These are phyloP conservation scores for Erythrolamprus reginae DNA, from an alignment of 2,113 vertebrate genomes.

Conservation along the genomic window DNA sequence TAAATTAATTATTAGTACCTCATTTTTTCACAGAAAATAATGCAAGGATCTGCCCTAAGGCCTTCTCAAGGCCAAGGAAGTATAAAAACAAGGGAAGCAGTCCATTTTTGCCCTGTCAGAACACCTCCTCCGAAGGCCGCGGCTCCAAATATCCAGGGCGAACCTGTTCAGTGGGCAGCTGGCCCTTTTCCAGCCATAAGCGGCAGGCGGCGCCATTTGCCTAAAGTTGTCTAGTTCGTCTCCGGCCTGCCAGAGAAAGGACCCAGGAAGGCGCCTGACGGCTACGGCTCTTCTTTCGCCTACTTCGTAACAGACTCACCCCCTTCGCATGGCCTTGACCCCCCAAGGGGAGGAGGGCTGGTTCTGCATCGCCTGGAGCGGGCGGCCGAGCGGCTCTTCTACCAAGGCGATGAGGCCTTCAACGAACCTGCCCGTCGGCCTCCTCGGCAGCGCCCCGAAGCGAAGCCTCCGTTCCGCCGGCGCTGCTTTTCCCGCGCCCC, in stretches of 20 bases:
- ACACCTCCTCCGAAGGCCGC: neutral
- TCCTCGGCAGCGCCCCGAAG: neutral
- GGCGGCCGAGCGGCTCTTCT: neutral
- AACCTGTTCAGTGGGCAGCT: neutral
- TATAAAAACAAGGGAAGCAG: neutral
- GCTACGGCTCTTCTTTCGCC: neutral
- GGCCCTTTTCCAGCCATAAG: slow-evolving; percentile 10
- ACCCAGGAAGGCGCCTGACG: neutral
- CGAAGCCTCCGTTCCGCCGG: neutral
- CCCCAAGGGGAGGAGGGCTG: neutral
- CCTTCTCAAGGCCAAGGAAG: neutral
- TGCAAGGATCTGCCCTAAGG: neutral
- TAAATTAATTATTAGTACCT: neutral
- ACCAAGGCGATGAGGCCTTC: neutral
- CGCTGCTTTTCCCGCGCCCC: neutral
- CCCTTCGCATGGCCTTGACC: neutral
- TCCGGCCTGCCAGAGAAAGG: slow-evolving; percentile 9
- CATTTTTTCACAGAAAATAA: neutral
- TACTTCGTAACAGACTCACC: neutral
- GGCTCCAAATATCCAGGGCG: no score
- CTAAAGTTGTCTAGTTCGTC: slow-evolving; percentile 10
- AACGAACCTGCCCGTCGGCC: neutral
- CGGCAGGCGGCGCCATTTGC: slow-evolving; percentile 54
- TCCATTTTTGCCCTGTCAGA: neutral
- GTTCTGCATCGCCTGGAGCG: neutral